Evolutionary conservation across 64 coral and sea anemone genomes (phyloP).

Genomic region (Cladopsammia gracilis): DNA sequence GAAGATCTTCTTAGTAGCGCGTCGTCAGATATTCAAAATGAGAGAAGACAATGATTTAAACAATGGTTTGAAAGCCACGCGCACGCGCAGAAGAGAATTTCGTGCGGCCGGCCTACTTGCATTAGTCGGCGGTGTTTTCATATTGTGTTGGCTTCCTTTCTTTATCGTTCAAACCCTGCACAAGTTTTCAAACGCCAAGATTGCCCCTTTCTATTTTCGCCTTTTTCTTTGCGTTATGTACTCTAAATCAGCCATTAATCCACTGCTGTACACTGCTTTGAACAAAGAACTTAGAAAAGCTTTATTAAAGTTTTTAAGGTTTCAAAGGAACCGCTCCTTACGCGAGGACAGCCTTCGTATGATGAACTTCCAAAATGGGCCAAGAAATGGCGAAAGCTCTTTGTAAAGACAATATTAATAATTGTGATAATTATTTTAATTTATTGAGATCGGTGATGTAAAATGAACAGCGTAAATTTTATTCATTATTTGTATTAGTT

Average conservation of each 20-base stretch:
- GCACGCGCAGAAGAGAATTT: constrained; percentile 74
- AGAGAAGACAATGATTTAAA: constrained; percentile 47
- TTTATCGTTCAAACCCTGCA: constrained; percentile 89
- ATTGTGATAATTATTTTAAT: not conserved
- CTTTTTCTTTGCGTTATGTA: constrained; percentile 90
- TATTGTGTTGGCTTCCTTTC: constrained; percentile 92
- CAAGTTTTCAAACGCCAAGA: constrained; percentile 77
- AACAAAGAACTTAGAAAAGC: constrained; percentile 86
- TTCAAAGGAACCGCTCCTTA: not conserved
- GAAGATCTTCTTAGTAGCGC: constrained; percentile 88
- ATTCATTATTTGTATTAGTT: no score
- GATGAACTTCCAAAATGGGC: not conserved
- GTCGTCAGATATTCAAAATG: constrained; percentile 83
- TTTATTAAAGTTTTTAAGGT: constrained; percentile 32
- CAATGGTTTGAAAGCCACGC: not conserved
- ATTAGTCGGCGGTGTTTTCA: constrained; percentile 86
- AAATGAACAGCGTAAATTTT: no score
- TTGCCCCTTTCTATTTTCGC: constrained; percentile 73
- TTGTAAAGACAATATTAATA: not conserved
- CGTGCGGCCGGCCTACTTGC: constrained; percentile 88
- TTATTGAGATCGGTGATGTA: not conserved
- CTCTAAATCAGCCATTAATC: constrained; percentile 90
- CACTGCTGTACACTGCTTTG: constrained; percentile 80
- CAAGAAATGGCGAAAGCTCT: constrained; percentile 3
- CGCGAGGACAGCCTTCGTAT: not conserved